Percentiles rank a stretch among this genome's conserved stretches.
Evolutionary conservation across 1,140 invertebrate genomes (phyloP).

Genomic region (Eriocheir sinensis): DNA sequence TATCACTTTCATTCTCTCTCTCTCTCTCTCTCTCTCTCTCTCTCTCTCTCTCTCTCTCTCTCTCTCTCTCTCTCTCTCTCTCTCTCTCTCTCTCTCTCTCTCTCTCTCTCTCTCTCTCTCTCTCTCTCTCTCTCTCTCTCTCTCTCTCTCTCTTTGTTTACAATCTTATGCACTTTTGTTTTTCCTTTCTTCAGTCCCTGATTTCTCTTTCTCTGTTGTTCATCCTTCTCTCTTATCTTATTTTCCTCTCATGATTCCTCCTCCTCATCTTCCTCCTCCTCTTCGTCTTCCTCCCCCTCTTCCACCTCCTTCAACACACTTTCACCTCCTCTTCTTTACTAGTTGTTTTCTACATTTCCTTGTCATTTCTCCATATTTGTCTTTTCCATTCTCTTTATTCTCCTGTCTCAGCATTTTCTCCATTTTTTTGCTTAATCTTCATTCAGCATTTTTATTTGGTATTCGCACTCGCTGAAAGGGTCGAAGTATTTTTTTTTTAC

Average conservation of each 20-base stretch:
- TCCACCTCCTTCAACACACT: too few species aligned
- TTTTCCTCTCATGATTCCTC: background rate
- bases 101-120: background rate
- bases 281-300: background rate
- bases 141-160: background rate
- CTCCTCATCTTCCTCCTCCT: background rate
- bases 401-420: too few species aligned
- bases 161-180: too few species aligned
- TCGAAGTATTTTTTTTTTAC: too few species aligned
- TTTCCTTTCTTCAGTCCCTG: background rate
- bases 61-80: too few species aligned
- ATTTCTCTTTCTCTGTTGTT: background rate
- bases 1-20: background rate
- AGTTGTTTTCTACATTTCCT: too few species aligned
- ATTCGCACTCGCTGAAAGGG: too few species aligned
- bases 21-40: background rate
- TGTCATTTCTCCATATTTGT: too few species aligned
- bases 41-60: background rate
- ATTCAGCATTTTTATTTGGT: too few species aligned
- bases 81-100: background rate
- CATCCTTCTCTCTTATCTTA: background rate
- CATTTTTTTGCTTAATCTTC: too few species aligned
- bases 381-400: too few species aligned
- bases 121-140: slow-evolving; percentile 21
- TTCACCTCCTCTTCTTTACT: too few species aligned